Evolutionary conservation across 1,140 invertebrate genomes (phyloP), one percentile per base, ranked within the genome.

Genomic region (Drosophila rufa): DNA sequence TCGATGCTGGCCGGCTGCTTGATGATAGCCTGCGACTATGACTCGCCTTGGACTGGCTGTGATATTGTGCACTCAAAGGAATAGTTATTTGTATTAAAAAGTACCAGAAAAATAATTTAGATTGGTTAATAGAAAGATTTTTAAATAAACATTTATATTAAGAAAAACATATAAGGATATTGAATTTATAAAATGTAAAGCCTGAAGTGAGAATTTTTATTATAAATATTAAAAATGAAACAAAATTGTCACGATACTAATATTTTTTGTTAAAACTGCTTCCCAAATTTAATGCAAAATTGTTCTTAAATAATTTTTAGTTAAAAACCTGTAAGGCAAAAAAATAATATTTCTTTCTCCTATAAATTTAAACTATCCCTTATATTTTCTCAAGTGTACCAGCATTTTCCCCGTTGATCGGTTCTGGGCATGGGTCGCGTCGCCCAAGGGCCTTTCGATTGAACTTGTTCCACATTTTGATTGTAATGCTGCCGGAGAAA

Each of bases 401-500:
- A 22, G 27, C 43, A 36, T 59, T 38, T 50, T 43, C n/a, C 55
- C 33, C 55, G 27, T 56, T 40, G 66, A 62, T 45, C 61, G 50
- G 46, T 74, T 68, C 62, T 67, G 71, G 55, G 53, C 36, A 55
- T 69, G 60, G 33, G 62, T 33, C 67, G 38, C 19, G 19, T 56
- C 36, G 19, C 86, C 65, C 76, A 46, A 80, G 84, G 89, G 79
- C 79, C 73, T 89, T 87, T 79, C 75, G 84, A 86, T 90, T 89
- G 82, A 91, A 91, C 90, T 91, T 91, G 90, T 91, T 91, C 82
- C 81, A 92, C 90, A 90, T 85, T 91, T 90, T 89, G 89, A 89
- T 91, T 91, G 84, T 83, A 67, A 80, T 82, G 85, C 77, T 79
- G 79, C 66, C 58, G 67, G 62, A 60, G 70, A 71, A 47, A 65